A percentile compares a stretch with the other conserved stretches of the same genome.
Conservation (phyloP, 2,113 vertebrate genomes). For the Embiotoca jacksoni region DNA sequence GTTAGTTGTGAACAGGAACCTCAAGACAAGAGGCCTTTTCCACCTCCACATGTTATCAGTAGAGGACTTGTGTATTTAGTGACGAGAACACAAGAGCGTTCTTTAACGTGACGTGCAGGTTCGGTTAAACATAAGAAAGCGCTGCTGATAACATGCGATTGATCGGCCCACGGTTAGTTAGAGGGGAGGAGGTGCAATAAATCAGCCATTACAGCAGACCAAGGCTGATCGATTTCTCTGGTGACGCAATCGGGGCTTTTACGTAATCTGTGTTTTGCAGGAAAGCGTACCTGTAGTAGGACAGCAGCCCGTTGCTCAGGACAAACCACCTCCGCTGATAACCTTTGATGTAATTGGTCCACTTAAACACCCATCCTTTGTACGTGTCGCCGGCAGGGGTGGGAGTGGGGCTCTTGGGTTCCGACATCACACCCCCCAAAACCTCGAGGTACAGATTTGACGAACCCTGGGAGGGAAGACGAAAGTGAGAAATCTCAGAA, state of each 20-base stretch:
- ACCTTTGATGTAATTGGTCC: slow-evolving; percentile 96
- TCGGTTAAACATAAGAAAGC: too few species aligned
- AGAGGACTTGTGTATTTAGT: too few species aligned
- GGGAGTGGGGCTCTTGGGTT: slow-evolving; percentile 83
- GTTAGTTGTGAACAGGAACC: too few species aligned
- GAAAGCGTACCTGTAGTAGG: slow-evolving; percentile 88
- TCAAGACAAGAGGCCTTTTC: too few species aligned
- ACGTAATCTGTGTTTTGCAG: not conserved
- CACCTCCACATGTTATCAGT: too few species aligned
- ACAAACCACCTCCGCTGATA: slow-evolving; percentile 95
- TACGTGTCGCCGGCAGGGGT: slow-evolving; percentile 84
- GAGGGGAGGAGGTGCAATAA: too few species aligned
- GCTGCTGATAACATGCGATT: too few species aligned
- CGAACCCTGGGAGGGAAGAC: slow-evolving; percentile 43
- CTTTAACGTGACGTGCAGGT: too few species aligned
- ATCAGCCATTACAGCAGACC: too few species aligned
- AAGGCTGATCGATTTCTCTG: too few species aligned
- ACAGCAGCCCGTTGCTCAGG: slow-evolving; percentile 93
- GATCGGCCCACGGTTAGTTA: too few species aligned
- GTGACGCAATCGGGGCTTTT: not conserved
- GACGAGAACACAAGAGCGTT: too few species aligned
- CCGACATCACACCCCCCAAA: slow-evolving; percentile 84
- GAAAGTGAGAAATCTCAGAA: not conserved
- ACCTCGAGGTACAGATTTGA: slow-evolving; percentile 30
- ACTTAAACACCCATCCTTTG: slow-evolving; percentile 94